Base-by-base conservation (phyloP, 2,113 vertebrate species). In the Notiomystis cincta region DNA sequence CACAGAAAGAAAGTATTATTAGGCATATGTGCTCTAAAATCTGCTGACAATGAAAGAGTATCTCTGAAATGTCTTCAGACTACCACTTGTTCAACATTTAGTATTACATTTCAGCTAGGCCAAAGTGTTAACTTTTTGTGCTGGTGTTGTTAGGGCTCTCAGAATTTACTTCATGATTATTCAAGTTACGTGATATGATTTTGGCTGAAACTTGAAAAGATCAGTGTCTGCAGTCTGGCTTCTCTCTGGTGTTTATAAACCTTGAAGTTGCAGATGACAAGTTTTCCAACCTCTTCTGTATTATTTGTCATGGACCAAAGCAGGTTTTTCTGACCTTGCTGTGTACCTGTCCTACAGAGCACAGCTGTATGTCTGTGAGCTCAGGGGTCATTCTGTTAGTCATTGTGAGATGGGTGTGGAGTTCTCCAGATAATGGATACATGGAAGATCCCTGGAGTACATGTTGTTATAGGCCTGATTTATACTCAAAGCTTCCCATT, bases 371-470 rank as follows among this genome's bases (percentile, higher is more conserved):
- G 37, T 61, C 38, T 78, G 40, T 67, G 27, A 78, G 30, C 45
- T 76, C 53, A 87, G 38, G 37, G 48, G 54, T 71, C 0, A 0
- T 88, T 72, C 71, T 89, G 5, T 62, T 92, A 53, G n/a, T 65
- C 25, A 3, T 5, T 60, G 44, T 60, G 37, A 48, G 37, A 81
- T 87, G 16, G 25, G 10, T 77, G 38, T 89, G n/a, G 8, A 50
- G 61, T 91, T 88, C 53, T 82, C 15, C 11, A 44, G 25, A 2
- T 47, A 54, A 51, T 0, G 0, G 35, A 33, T 60, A 33, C n/a
- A 42, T 53, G 23, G 0, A 2, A 89, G 27, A 81, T 87, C 24
- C 20, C 27, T 11, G 16, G 23, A 31, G 27, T 57, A 1, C 0
- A 0, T 57, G 15, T 42, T 88, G 38, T 31, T 77, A n/a, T 71